Base-by-base conservation (phyloP, 1,140 invertebrate species). In the Danaus melanippus region DNA sequence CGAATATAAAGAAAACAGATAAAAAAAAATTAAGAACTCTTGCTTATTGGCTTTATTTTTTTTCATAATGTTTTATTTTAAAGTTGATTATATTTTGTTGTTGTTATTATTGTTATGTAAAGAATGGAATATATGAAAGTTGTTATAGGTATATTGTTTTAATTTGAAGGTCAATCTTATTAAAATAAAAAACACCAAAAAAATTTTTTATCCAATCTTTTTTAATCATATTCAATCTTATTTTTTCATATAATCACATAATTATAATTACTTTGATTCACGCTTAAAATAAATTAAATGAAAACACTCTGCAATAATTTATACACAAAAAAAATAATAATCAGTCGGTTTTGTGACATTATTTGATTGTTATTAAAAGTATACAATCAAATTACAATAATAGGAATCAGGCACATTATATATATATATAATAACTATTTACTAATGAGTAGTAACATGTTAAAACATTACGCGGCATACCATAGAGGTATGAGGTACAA, bases 231-330 rank as follows among this genome's bases (percentile, higher is more conserved):
- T 74, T 77, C 76, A 79, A 78, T 77, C 72, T 84, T 79, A 32
- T 56, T 50, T 49, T 70, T 77, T 79, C 71, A 76, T 83, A 85
- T 76, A 83, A 86, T 86, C 78, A 84, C 83, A 86, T 84, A 84
- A 86, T 86, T 80, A 84, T 79, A 79, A 77, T 83, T 84, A 84
- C 79, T 68, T 76, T 67, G 79, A 81, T 86, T 81, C 79, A 80
- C 79, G 74, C 79, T 81, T 82, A 85, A 84, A 81, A 79, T 84
- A 84, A 86, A 86, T 84, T 86, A 84, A 85, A 79, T 70, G 69
- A 83, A 80, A 81, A 84, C 74, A 83, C 78, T 76, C 73, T 78
- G 77, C 64, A 84, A 84, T 81, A 86, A 82, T 84, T 83, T 83
- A 84, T 79, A 82, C 74, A 81, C 74, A 82, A 79, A 79, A 80